Conservation (phyloP, 1,140 invertebrate genomes). For the Linepithema humile region DNA sequence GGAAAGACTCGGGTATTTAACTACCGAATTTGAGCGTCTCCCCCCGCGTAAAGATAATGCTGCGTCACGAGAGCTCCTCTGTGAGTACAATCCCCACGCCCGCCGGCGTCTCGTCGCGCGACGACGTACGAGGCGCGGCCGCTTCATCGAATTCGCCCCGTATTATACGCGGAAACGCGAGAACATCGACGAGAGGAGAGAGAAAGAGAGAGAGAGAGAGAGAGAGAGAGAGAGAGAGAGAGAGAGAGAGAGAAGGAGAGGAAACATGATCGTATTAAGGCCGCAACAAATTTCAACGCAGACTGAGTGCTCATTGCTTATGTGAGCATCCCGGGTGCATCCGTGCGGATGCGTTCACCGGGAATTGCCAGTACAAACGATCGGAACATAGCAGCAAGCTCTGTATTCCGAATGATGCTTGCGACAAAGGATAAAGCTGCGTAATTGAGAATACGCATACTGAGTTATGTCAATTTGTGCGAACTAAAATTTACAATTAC, state of each 20-base stretch:
- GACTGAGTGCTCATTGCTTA: slow-evolving; percentile 53
- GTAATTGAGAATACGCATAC: slow-evolving; percentile 8
- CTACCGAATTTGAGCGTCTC: slow-evolving; percentile 56
- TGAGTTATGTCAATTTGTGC: not conserved
- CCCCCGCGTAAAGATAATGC: slow-evolving; percentile 22
- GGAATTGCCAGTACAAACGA: slow-evolving; percentile 12
- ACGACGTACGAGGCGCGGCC: slow-evolving; percentile 17
- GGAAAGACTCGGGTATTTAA: slow-evolving; percentile 58
- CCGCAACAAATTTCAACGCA: slow-evolving; percentile 55
- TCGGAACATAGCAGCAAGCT: not conserved
- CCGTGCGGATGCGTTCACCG: not conserved
- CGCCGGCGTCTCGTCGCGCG: not conserved
- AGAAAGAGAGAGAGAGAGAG: too few species aligned
- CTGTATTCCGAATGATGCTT: not conserved
- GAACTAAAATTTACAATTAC: not conserved
- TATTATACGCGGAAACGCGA: slow-evolving; percentile 49
- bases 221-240: too few species aligned
- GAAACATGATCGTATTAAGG: slow-evolving; percentile 57
- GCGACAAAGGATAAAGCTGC: slow-evolving; percentile 23
- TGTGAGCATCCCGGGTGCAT: slow-evolving; percentile 34
- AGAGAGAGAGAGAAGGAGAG: too few species aligned
- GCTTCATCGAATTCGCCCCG: slow-evolving; percentile 28
- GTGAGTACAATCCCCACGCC: not conserved
- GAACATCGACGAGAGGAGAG: too few species aligned
- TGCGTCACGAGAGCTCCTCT: not conserved